Conservation (phyloP, 2,113 vertebrate genomes). For the Callipepla californica region DNA sequence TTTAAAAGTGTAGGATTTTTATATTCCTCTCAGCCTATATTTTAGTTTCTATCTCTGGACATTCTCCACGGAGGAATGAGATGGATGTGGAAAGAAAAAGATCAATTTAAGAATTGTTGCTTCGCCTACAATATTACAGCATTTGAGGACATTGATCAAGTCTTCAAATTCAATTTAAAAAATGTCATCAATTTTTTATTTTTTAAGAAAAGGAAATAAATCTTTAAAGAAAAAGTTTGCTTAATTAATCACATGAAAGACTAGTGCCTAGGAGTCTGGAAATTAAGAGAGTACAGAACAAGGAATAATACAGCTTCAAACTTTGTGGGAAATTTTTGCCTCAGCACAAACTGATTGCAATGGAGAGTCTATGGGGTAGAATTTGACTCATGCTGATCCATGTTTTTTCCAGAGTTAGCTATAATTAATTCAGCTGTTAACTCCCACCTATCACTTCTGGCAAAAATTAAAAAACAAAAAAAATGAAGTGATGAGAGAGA, state of each 20-base stretch:
- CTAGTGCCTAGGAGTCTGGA: conserved; percentile 46
- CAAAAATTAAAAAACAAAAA: not conserved
- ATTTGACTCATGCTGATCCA: not conserved
- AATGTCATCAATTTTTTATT: conserved; percentile 42
- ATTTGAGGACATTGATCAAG: conserved; percentile 69
- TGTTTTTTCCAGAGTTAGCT: not conserved
- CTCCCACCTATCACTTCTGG: not conserved
- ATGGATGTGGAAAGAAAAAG: conserved; percentile 7
- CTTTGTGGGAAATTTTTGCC: not conserved
- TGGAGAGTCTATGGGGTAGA: not conserved
- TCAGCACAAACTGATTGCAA: not conserved
- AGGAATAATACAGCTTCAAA: conserved; percentile 5
- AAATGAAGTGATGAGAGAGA: not conserved
- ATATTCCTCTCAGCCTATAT: not conserved
- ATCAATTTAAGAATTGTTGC: conserved; percentile 63
- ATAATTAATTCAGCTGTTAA: not conserved
- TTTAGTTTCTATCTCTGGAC: conserved; percentile 12
- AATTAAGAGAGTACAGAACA: conserved; percentile 47
- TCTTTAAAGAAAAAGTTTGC: conserved; percentile 70
- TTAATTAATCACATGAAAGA: conserved; percentile 74
- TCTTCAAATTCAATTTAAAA: conserved; percentile 72
- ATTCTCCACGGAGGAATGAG: not conserved
- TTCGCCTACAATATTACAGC: conserved; percentile 34
- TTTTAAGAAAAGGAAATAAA: conserved; percentile 72
- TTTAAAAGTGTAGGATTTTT: not conserved